phyloP scores from a whole-genome alignment of 2,888 invertebrate species.

The Melinopterus prodromus region DNA sequence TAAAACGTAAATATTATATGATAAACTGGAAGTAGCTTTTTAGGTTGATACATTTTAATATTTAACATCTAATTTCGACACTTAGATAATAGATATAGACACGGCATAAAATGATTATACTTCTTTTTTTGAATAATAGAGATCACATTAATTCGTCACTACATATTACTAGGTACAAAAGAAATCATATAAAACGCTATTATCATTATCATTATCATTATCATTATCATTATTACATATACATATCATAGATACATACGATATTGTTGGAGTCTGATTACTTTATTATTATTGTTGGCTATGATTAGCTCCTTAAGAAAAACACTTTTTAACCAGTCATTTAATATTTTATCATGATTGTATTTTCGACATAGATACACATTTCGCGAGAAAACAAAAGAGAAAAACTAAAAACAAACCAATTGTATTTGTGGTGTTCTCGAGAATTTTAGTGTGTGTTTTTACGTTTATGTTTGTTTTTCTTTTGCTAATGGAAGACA shows the following conservation, averaged over 20 bases:
- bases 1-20: background rate
- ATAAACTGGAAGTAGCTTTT: background rate
- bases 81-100: background rate
- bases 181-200: slow-evolving; percentile 39
- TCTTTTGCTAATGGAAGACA: slow-evolving; percentile 23
- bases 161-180: slow-evolving; percentile 33
- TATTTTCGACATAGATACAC: slow-evolving; percentile 13
- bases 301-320: slow-evolving; percentile 28
- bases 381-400: background rate
- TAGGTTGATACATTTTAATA: background rate
- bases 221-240: slow-evolving; percentile 41
- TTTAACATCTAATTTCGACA: slow-evolving; percentile 6
- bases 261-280: slow-evolving; percentile 45
- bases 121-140: slow-evolving; percentile 36
- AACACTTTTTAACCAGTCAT: slow-evolving; percentile 35
- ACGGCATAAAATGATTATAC: slow-evolving; percentile 16
- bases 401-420: slow-evolving; percentile 10
- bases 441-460: background rate
- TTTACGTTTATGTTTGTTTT: slow-evolving; percentile 12
- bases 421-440: slow-evolving; percentile 16
- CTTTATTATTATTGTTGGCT: slow-evolving; percentile 28
- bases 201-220: slow-evolving; percentile 45
- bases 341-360: slow-evolving; percentile 30
- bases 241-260: slow-evolving; percentile 38
- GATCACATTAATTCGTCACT: slow-evolving; percentile 41